Evolutionary conservation across 2,113 vertebrate species (phyloP).

Genomic region (Mungos mungo): DNA sequence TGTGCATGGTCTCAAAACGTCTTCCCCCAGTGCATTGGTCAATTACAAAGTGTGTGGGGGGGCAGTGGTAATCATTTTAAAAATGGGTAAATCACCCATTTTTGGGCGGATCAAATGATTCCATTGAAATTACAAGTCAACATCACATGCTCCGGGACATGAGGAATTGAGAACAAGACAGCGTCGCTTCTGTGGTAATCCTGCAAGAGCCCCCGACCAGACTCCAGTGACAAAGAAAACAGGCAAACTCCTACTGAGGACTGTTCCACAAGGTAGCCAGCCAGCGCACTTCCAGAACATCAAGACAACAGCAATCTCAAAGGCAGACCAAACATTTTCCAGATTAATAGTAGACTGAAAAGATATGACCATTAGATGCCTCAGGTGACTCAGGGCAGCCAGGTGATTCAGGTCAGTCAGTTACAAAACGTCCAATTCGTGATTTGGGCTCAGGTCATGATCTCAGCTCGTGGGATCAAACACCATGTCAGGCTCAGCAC

Average conservation of each 20-base stretch:
- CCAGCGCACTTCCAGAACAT: background rate
- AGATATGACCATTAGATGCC: background rate
- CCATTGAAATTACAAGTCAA: background rate
- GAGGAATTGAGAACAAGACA: background rate
- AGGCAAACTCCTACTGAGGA: background rate
- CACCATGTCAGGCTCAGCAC: too few relatives aligned
- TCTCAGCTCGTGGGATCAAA: too few relatives aligned
- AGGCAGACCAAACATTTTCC: background rate
- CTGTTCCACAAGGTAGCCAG: background rate
- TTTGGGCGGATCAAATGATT: background rate
- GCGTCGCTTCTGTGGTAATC: background rate
- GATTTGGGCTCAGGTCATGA: too few relatives aligned
- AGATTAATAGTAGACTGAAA: background rate
- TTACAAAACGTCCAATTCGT: too few relatives aligned
- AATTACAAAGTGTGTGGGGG: background rate
- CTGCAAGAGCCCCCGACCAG: background rate
- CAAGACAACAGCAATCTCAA: background rate
- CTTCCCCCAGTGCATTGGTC: background rate
- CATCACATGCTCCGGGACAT: background rate
- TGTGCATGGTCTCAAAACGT: background rate
- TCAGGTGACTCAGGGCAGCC: background rate
- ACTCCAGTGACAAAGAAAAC: background rate
- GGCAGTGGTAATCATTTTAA: background rate
- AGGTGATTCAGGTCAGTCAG: too few relatives aligned
- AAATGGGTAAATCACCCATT: background rate